Evolutionary conservation across 2,888 invertebrate genomes (phyloP).

Genomic region (Morpho deidamia): DNA sequence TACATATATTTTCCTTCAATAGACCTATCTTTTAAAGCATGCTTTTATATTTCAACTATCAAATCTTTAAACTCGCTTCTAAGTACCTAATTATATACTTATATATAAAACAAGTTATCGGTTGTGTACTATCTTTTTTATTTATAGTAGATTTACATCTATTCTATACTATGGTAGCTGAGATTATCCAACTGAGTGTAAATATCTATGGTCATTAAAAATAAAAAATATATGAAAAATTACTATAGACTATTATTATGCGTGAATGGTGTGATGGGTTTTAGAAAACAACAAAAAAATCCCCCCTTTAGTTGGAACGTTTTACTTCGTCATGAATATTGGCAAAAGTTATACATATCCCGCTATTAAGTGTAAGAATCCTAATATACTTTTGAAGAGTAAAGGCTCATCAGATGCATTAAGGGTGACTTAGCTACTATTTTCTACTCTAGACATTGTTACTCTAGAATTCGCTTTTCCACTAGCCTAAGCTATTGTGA

Average conservation of each 20-base stretch:
- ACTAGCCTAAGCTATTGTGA: no score
- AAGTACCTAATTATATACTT: constrained; percentile 29
- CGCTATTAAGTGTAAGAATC: no score
- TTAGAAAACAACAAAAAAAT: neutral
- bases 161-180: constrained; percentile 50
- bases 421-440: no score
- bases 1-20: constrained; percentile 2
- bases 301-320: no score
- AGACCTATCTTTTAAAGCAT: constrained; percentile 12
- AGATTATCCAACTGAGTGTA: constrained; percentile 50
- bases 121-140: constrained; percentile 54
- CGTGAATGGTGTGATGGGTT: neutral
- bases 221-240: constrained; percentile 28
- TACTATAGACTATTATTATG: constrained; percentile 15
- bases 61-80: constrained; percentile 30
- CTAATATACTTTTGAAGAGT: no score
- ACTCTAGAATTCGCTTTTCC: no score
- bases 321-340: no score
- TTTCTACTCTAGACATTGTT: no score
- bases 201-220: constrained; percentile 60
- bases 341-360: no score
- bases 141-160: constrained; percentile 49
- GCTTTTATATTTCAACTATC: constrained; percentile 24
- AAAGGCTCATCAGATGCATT: no score
- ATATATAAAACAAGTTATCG: constrained; percentile 36